Conservation (phyloP, 92 coral and sea anemone species). For the Bergia puertoricense region DNA sequence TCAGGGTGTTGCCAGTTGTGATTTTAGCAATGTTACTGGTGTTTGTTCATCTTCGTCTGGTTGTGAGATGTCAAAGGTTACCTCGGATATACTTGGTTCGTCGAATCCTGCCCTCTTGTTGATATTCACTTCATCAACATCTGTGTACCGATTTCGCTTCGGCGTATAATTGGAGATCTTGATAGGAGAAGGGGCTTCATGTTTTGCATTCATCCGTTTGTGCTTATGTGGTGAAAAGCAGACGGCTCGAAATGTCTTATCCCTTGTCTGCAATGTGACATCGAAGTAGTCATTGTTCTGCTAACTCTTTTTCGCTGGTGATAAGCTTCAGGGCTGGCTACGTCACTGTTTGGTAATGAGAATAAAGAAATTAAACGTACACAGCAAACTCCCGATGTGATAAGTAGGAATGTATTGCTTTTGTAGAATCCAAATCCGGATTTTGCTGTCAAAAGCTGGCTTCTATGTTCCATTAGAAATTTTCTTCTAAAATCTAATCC, state of each 20-base stretch:
- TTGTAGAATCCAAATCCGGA: too few relatives aligned
- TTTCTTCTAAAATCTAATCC: too few relatives aligned
- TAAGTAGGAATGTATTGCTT: too few relatives aligned
- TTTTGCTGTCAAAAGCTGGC: too few relatives aligned
- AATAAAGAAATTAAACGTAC: too few relatives aligned
- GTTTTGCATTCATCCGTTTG: constrained; percentile 27
- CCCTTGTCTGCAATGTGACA: constrained; percentile 35
- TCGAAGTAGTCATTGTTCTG: constrained; percentile 44
- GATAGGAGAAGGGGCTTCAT: constrained; percentile 8
- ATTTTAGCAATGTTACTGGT: not conserved
- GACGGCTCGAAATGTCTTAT: constrained; percentile 31
- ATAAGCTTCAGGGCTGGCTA: constrained; percentile 22
- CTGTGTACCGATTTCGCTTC: not conserved
- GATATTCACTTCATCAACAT: not conserved
- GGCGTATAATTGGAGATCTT: not conserved
- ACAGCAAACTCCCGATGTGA: too few relatives aligned
- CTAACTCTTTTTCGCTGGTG: constrained; percentile 42
- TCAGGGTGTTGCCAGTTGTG: not conserved
- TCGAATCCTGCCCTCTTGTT: not conserved
- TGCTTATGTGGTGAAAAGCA: constrained; percentile 38
- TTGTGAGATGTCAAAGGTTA: not conserved
- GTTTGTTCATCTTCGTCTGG: not conserved
- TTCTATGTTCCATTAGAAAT: too few relatives aligned
- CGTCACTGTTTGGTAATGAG: too few relatives aligned
- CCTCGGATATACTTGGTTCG: not conserved